Base-by-base conservation (phyloP, 2,797 vertebrate genomes). In the Channa striata region DNA sequence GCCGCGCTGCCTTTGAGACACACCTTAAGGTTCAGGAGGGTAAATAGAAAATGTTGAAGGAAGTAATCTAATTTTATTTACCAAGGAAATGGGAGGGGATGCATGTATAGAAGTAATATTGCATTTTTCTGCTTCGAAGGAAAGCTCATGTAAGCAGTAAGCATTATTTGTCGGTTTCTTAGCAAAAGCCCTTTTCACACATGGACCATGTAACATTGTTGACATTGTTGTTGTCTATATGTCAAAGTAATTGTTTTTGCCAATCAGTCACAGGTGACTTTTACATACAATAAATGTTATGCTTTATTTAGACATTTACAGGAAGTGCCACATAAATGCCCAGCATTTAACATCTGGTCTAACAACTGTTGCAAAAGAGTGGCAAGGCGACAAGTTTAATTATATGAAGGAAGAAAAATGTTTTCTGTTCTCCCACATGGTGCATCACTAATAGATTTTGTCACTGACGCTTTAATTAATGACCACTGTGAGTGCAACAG, bases 11-110 rank as follows among this genome's bases (percentile, higher is more conserved):
- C 60, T 72, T 74, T 66, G 25, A 72, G 42, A 72, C 66, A 77
- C 78, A 89, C 84, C 81, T 91, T 78, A 33, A 74, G 68, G 58
- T 85, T 75, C 67, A 53, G 47, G 49, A 75, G 76, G 71, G 61
- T 62, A 68, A 80, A 77, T n/a, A 64, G 39, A 74, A 84, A 58
- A 65, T 42, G 49, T 46, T 48, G 36, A 65, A 40, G 39, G 63
- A 75, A 50, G 49, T 19, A 65, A 54, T 47, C 14, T 34, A 0
- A 4, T 51, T 72, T 64, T 59, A 56, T 56, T 79, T 50, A 73
- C 52, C 23, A 68, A 54, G 44, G 19, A 51, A 72, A 63, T 13
- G 19, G 20, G 14, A 59, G 20, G 20, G 56, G 11, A 10, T 47
- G 30, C 57, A 19, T 51, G 17, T 17, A 12, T 1, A 59, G 51